phyloP scores from a whole-genome alignment of 1,140 invertebrate genomes.

The Drosophila tani region DNA sequence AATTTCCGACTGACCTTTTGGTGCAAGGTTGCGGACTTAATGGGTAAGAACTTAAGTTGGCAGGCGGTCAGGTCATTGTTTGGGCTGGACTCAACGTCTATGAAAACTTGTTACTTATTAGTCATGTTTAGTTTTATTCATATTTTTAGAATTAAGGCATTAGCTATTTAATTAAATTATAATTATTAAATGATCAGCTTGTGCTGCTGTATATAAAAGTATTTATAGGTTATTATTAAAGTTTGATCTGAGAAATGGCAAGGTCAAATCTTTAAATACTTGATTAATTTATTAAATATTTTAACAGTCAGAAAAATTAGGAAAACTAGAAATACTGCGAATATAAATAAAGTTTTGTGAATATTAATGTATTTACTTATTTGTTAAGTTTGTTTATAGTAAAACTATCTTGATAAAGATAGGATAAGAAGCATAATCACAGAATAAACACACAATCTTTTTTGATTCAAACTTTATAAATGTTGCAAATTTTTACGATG shows the following conservation, averaged over 20 bases:
- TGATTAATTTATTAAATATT: no score
- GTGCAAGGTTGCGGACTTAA: conserved; percentile 55
- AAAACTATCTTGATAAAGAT: no score
- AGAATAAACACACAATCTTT: neutral
- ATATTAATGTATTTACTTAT: no score
- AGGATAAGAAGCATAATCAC: neutral
- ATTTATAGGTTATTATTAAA: neutral
- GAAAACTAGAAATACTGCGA: no score
- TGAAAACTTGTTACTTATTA: neutral
- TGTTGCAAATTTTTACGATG: neutral
- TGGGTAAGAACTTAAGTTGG: neutral
- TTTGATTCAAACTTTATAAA: neutral
- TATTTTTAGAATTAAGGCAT: neutral
- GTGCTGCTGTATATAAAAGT: neutral
- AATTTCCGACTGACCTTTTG: conserved; percentile 58
- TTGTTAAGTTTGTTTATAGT: neutral
- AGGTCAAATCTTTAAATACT: no score
- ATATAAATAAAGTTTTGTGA: no score
- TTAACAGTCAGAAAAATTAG: no score
- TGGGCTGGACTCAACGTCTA: neutral
- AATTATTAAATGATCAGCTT: no score
- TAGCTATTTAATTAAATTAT: neutral
- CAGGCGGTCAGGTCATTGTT: neutral
- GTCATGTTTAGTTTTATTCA: neutral
- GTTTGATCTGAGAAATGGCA: neutral